Conservation (phyloP, 2,113 vertebrate genomes). For the Lasiurus cinereus region DNA sequence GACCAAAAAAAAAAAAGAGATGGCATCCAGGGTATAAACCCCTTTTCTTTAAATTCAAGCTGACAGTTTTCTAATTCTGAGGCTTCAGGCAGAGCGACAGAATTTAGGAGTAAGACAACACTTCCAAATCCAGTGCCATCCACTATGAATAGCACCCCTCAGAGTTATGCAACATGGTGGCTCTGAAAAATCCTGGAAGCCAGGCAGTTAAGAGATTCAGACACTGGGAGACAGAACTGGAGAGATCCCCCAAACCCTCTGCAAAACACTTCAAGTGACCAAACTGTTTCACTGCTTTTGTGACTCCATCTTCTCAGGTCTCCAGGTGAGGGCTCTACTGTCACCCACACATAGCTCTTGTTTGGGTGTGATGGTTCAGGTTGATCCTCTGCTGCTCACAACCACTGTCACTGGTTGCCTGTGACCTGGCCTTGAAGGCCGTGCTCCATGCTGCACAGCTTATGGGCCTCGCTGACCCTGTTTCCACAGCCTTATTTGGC, state of each 20-base stretch:
- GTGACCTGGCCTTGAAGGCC: neutral
- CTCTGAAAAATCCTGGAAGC: neutral
- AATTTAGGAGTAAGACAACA: neutral
- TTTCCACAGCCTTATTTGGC: neutral
- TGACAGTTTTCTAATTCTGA: neutral
- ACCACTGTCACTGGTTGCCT: neutral
- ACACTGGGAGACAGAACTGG: neutral
- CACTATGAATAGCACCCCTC: neutral
- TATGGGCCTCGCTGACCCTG: neutral
- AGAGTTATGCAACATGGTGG: neutral
- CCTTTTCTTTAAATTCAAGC: neutral
- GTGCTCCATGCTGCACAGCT: accelerated
- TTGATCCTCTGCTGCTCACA: accelerated
- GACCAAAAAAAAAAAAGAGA: neutral
- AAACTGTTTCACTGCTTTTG: neutral
- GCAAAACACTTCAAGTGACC: neutral
- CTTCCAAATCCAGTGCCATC: neutral
- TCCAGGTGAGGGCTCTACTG: neutral
- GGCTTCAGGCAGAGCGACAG: neutral
- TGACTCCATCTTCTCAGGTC: neutral
- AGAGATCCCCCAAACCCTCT: neutral
- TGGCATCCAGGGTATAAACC: neutral
- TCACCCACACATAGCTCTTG: neutral
- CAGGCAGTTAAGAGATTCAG: neutral
- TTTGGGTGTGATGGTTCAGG: neutral